Evolutionary conservation across 2,888 invertebrate genomes (phyloP).

Genomic region (Eueremaeus valkanovi): DNA sequence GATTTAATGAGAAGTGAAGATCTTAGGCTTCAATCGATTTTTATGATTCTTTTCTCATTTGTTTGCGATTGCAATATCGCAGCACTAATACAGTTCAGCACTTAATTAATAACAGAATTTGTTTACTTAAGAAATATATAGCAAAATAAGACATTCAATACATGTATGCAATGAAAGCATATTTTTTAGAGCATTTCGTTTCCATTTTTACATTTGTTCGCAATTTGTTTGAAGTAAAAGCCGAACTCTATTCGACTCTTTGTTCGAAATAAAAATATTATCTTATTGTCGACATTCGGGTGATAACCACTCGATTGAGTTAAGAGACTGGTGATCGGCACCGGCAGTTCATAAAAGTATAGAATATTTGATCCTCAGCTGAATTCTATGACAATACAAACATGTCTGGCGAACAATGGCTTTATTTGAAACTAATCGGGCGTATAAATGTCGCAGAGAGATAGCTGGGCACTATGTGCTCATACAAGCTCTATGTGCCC

Average conservation of each 20-base stretch:
- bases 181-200: neutral
- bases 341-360: neutral
- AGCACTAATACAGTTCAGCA: too few relatives aligned
- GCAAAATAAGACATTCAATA: too few relatives aligned
- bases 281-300: slow-evolving; percentile 1
- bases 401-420: slow-evolving; percentile 19
- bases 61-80: too few relatives aligned
- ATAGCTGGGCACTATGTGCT: neutral
- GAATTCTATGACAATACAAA: neutral
- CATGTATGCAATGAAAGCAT: neutral
- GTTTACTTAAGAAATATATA: too few relatives aligned
- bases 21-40: too few relatives aligned
- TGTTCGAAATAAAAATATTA: slow-evolving; percentile 10
- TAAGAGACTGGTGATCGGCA: neutral
- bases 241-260: neutral
- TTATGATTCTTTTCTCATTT: too few relatives aligned
- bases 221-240: neutral
- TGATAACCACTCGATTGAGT: slow-evolving; percentile 20
- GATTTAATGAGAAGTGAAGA: too few relatives aligned
- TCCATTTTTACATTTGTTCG: neutral
- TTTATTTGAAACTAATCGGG: slow-evolving; percentile 34
- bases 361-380: neutral
- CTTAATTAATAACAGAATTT: too few relatives aligned
- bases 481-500: too few relatives aligned
- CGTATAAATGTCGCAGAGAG: slow-evolving; percentile 25